Evolutionary conservation across 2,797 vertebrate species (phyloP).

Genomic region (Tamandua tetradactyla): DNA sequence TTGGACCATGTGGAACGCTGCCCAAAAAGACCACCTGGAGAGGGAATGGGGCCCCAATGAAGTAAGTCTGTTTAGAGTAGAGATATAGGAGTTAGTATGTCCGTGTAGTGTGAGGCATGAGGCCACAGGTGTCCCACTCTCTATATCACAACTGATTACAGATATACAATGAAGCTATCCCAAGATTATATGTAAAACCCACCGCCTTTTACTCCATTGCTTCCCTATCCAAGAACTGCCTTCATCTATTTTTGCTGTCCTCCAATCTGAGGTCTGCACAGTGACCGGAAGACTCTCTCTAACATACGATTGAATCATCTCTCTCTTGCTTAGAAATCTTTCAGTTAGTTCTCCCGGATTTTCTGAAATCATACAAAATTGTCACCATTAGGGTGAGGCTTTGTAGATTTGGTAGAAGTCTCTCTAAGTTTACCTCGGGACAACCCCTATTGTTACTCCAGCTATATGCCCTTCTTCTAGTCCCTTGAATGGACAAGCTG

Average conservation of each 20-base stretch:
- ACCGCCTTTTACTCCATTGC: not conserved
- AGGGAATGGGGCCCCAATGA: not conserved
- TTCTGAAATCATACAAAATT: not conserved
- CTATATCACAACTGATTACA: not conserved
- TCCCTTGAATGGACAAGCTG: not conserved
- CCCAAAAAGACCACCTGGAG: not conserved
- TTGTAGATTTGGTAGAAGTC: not conserved
- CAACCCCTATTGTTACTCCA: not conserved
- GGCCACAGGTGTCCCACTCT: not conserved
- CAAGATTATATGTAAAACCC: not conserved
- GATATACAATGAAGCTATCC: not conserved
- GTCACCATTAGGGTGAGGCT: not conserved
- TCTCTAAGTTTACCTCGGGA: not conserved
- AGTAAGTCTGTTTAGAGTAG: not conserved
- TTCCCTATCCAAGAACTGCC: not conserved
- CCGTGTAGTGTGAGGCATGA: fast-evolving
- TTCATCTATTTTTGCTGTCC: not conserved
- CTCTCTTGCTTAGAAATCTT: not conserved
- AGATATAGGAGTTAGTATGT: not conserved
- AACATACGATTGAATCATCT: not conserved
- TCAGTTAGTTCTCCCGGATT: not conserved
- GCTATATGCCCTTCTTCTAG: no score
- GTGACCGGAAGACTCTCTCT: not conserved
- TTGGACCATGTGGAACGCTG: not conserved
- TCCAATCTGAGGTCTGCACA: not conserved